Percentiles rank a stretch among this genome's conserved stretches.
phyloP scores from a whole-genome alignment of 2,113 vertebrate species.

The Progne subis region DNA sequence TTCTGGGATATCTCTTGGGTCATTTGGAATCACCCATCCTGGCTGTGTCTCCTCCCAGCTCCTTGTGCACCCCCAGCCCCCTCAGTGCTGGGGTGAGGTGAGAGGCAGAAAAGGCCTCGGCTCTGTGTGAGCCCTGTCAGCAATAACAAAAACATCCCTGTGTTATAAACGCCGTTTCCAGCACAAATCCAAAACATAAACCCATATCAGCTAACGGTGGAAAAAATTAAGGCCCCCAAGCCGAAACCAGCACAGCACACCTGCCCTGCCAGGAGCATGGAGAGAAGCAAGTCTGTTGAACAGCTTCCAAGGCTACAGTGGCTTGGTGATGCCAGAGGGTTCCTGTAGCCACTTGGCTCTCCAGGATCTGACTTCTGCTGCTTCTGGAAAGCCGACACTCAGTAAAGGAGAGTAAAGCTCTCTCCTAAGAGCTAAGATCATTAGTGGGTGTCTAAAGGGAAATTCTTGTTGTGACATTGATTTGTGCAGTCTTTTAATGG shows the following conservation, averaged over 20 bases:
- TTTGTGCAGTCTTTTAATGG: constrained; percentile 20
- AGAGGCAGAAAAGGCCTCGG: neutral
- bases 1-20: neutral
- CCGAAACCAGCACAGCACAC: neutral
- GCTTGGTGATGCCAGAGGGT: neutral
- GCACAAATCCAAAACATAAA: neutral
- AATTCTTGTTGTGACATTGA: neutral
- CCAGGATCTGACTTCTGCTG: neutral
- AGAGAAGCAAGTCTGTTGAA: neutral
- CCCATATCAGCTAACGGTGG: neutral
- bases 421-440: neutral
- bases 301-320: neutral
- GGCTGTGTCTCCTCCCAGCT: neutral
- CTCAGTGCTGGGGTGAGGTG: neutral
- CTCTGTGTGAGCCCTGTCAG: neutral
- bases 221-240: neutral
- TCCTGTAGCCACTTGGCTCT: neutral
- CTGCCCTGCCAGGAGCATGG: neutral
- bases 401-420: neutral
- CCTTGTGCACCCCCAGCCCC: neutral
- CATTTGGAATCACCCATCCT: neutral
- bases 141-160: neutral
- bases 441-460: neutral
- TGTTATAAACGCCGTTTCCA: neutral
- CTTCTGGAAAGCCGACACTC: neutral